Conservation (phyloP, 2,113 vertebrate genomes). For the Percina caprodes region DNA sequence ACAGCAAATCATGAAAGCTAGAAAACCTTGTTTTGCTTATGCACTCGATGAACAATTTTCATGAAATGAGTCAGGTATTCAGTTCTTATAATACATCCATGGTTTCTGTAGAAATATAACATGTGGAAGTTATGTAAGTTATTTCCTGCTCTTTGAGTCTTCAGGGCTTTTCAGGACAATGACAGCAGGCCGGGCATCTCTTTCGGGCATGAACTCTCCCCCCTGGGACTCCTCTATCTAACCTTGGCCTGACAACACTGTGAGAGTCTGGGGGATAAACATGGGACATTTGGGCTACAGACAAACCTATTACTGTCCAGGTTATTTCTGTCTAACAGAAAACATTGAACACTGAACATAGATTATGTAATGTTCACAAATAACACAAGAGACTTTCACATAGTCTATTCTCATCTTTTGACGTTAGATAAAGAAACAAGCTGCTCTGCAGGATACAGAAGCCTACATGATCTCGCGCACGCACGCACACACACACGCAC, state of each 20-base stretch:
- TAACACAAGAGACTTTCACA: conserved; percentile 1
- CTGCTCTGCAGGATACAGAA: conserved; percentile 33
- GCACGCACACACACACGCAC: no score
- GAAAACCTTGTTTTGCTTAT: no score
- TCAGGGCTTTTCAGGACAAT: conserved; percentile 59
- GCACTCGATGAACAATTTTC: no score
- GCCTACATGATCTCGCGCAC: conserved; percentile 21
- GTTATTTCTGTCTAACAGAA: neutral
- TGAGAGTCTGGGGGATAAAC: conserved; percentile 52
- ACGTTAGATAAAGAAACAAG: conserved; percentile 25
- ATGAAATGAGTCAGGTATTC: no score
- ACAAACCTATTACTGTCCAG: neutral
- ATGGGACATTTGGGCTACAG: neutral
- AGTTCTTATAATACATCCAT: neutral
- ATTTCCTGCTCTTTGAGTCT: neutral
- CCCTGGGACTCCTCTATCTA: conserved; percentile 66
- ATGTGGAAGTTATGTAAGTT: neutral
- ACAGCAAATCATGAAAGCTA: no score
- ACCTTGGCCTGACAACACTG: conserved; percentile 85
- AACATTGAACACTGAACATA: neutral
- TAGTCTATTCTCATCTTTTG: conserved; percentile 31
- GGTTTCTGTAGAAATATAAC: neutral
- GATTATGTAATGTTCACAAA: conserved; percentile 33
- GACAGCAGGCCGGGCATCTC: conserved; percentile 53
- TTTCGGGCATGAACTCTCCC: conserved; percentile 79